phyloP scores from a whole-genome alignment of 2,888 invertebrate species.

The Xestia xanthographa region DNA sequence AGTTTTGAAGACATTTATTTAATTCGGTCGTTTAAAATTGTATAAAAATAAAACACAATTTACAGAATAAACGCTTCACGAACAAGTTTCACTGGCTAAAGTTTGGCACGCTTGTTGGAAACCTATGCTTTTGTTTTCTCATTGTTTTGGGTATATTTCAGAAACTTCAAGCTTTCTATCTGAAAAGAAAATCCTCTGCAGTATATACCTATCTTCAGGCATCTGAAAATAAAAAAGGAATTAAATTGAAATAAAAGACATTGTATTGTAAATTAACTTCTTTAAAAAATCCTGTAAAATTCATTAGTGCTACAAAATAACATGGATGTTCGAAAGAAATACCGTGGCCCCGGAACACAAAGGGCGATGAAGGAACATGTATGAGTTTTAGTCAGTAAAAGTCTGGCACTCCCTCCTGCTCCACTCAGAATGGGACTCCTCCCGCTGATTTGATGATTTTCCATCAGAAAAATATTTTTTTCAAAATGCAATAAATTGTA shows the following conservation, averaged over 20 bases:
- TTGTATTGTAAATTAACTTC: no score
- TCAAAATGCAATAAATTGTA: background rate
- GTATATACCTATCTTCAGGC: no score
- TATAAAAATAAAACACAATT: background rate
- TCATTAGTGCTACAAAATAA: background rate
- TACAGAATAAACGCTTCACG: background rate
- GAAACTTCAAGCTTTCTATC: background rate
- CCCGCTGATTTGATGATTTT: no score
- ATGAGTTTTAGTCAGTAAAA: no score
- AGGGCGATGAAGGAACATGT: no score
- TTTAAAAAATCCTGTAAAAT: background rate
- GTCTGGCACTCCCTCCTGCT: no score
- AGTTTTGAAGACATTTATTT: background rate
- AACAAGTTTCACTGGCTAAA: background rate
- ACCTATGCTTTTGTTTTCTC: constrained; percentile 25
- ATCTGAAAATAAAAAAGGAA: no score
- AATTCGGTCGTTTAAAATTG: background rate
- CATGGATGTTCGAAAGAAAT: background rate
- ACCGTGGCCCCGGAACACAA: no score
- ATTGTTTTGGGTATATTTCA: constrained; percentile 30
- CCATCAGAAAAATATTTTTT: no score
- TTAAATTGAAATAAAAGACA: no score
- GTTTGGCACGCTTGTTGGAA: constrained; percentile 27
- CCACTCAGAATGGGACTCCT: no score
- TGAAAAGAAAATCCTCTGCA: background rate